Conservation (phyloP, 2,113 vertebrate species). For the Paratilapia polleni region DNA sequence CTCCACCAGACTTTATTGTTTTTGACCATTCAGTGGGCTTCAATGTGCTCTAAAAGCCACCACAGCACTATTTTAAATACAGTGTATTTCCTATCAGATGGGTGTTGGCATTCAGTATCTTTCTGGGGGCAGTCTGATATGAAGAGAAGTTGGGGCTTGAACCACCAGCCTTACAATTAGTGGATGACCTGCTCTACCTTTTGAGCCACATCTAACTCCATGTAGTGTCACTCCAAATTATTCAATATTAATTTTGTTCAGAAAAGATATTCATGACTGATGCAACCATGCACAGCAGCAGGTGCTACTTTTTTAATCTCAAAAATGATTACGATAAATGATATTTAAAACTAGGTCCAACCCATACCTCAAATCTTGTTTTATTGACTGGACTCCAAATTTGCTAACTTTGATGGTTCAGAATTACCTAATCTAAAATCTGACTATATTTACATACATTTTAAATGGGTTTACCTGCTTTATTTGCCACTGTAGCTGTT, state of each 20-base stretch:
- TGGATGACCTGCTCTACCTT: neutral
- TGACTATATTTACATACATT: too few species aligned
- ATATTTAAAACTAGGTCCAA: neutral
- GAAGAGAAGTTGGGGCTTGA: neutral
- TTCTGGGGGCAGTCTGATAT: neutral
- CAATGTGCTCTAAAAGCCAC: too few species aligned
- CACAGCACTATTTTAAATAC: neutral
- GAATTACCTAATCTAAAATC: too few species aligned
- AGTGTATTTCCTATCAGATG: neutral
- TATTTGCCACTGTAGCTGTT: too few species aligned
- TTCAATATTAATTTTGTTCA: neutral
- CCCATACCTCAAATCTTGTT: neutral
- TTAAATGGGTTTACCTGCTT: too few species aligned
- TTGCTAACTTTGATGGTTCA: neutral
- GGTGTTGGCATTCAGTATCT: neutral
- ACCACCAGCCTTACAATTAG: neutral
- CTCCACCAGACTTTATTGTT: too few species aligned
- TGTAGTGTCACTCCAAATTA: neutral
- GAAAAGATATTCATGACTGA: neutral
- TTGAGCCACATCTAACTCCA: neutral
- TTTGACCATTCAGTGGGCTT: neutral
- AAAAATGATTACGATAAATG: neutral
- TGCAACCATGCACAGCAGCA: neutral
- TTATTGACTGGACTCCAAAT: neutral
- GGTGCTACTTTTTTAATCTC: neutral